Percentiles rank a stretch among this genome's conserved stretches.
phyloP scores from a whole-genome alignment of 2,797 vertebrate species.

The Euthynnus affinis region DNA sequence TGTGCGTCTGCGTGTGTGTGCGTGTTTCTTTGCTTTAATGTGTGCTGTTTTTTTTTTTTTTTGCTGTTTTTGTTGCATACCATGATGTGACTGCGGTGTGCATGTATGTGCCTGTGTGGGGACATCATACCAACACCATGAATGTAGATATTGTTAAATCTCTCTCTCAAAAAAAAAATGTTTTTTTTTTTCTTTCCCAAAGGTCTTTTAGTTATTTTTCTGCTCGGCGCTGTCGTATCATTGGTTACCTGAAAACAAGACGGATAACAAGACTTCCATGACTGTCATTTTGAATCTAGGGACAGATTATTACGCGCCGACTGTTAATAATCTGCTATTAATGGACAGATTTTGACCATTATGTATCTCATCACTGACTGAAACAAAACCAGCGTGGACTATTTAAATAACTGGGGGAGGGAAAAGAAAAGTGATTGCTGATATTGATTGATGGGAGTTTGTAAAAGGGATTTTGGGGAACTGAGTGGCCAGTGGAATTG shows the following conservation, averaged over 20 bases:
- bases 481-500: conserved; percentile 62
- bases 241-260: conserved; percentile 43
- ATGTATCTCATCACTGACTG: conserved; percentile 61
- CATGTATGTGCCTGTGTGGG: conserved; percentile 68
- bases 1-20: conserved; percentile 62
- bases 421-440: conserved; percentile 29
- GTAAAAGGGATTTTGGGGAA: conserved; percentile 69
- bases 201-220: conserved; percentile 51
- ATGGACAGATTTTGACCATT: conserved; percentile 56
- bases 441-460: conserved; percentile 49
- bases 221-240: conserved; percentile 52
- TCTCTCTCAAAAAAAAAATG: conserved; percentile 4
- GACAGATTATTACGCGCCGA: conserved; percentile 40
- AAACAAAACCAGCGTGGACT: conserved; percentile 79
- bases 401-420: conserved; percentile 70
- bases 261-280: conserved; percentile 30
- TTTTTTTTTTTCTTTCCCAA: conserved; percentile 44
- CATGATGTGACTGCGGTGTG: conserved; percentile 68
- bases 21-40: conserved; percentile 75
- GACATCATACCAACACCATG: conserved; percentile 78
- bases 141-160: conserved; percentile 80
- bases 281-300: conserved; percentile 53
- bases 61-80: conserved; percentile 69
- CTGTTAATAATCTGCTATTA: conserved; percentile 54
- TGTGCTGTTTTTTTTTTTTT: conserved; percentile 57